Evolutionary conservation across 2,113 vertebrate genomes (phyloP).

Genomic region (Lates calcarifer): DNA sequence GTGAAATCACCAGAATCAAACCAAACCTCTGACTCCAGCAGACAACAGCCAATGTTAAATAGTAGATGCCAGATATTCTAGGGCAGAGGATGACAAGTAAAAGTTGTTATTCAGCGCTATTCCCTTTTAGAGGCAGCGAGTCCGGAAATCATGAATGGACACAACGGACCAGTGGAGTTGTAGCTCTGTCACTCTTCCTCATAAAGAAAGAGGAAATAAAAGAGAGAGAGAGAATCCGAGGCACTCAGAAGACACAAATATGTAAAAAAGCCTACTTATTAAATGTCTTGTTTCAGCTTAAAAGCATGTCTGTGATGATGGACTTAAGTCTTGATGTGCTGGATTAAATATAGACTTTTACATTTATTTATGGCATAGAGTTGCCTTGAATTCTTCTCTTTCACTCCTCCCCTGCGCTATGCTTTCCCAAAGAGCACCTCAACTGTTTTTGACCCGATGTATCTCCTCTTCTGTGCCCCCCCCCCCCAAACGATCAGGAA

Average conservation of each 20-base stretch:
- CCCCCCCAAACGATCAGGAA: conserved; percentile 1
- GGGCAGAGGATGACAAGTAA: conserved; percentile 2
- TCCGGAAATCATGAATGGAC: conserved; percentile 10
- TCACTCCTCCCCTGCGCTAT: neutral
- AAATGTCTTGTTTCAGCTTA: neutral
- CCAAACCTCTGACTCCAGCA: neutral
- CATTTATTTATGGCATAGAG: conserved; percentile 4
- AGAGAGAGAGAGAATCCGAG: conserved; percentile 5
- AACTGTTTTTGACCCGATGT: conserved; percentile 23
- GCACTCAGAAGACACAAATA: conserved; percentile 34
- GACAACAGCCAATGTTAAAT: conserved; percentile 1
- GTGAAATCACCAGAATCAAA: conserved; percentile 17
- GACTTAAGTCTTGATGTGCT: conserved; percentile 18
- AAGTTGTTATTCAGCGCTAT: conserved; percentile 22
- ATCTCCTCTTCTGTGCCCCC: conserved; percentile 1
- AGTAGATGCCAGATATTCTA: conserved; percentile 14
- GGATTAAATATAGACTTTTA: conserved; percentile 23
- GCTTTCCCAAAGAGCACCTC: neutral
- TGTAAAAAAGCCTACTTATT: conserved; percentile 14
- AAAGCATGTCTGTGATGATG: conserved; percentile 6
- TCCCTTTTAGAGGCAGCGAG: conserved; percentile 4
- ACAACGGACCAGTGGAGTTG: neutral
- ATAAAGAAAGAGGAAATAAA: neutral
- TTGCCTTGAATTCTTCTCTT: conserved; percentile 9
- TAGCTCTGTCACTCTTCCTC: neutral